Base-by-base conservation (phyloP, 2,113 vertebrate genomes). In the Capreolus pygargus region DNA sequence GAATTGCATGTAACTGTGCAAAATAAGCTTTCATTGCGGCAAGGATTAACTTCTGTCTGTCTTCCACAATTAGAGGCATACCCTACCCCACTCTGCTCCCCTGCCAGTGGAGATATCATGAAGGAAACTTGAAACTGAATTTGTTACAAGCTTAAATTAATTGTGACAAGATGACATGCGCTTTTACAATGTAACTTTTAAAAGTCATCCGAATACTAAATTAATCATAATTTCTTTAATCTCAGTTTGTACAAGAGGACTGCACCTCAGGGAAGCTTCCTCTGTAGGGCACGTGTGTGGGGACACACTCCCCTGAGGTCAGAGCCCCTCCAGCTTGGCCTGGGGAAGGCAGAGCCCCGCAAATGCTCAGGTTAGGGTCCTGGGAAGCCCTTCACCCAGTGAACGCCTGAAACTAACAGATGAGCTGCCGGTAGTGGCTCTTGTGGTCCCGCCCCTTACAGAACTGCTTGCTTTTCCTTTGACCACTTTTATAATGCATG, bases 241-340 rank as follows among this genome's bases (percentile, higher is more conserved):
- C 43, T 55, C 21, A 2, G 9, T 43, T 70, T 74, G 19, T 84
- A 39, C 86, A 17, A 15, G 43, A 13, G 16, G 43, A 6, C 57
- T 10, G n/a, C 10, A 19, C 19, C 7, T 83, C 6, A 3, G 10
- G 2, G 12, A 30, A 43, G 54, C 33, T 16, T 54, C 4, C 28
- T 23, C 36, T 15, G 1, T 7, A 7, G 61, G 6, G 7, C 36
- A 0, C 0, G 0, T 11, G 50, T 7, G 12, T 19, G n/a, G 39
- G 90, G 39, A 55, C 27, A 16, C 64, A 6, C 2, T 3, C 14
- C 52, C 36, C 17, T 9, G 33, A 33, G 25, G 17, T 23, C 1
- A 1, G 25, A n/a, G 36, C 6, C 11, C 54, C 28, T 39, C n/a
- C 21, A 47, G 27, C 8, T 11, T 81, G 13, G n/a, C 36, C 28